These are phyloP conservation scores for Pheosia gnoma DNA, from an alignment of 2,888 invertebrate species.

Conservation along the genomic window DNA sequence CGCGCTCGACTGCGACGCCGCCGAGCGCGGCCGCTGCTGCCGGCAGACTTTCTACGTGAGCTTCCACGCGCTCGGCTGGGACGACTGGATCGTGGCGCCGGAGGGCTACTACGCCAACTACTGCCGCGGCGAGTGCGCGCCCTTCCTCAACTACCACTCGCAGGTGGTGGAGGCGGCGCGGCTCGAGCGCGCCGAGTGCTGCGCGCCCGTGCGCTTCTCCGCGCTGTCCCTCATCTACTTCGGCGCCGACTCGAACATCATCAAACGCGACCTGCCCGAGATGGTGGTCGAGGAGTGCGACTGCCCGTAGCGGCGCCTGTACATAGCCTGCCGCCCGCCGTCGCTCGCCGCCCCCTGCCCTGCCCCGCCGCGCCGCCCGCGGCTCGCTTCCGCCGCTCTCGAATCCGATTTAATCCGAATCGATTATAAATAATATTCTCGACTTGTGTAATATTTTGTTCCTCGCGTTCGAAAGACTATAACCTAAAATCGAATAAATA, in stretches of 20 bases:
- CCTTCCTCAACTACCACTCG: slow-evolving; percentile 94
- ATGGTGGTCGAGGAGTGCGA: slow-evolving; percentile 98
- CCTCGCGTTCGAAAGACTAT: slow-evolving; percentile 84
- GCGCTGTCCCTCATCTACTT: slow-evolving; percentile 97
- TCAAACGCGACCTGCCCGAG: slow-evolving; percentile 96
- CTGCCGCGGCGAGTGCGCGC: slow-evolving; percentile 95
- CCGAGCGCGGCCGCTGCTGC: slow-evolving; percentile 86
- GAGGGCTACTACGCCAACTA: slow-evolving; percentile 97
- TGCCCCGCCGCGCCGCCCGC: slow-evolving; percentile 55
- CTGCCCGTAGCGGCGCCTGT: slow-evolving; percentile 88
- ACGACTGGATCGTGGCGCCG: slow-evolving; percentile 97
- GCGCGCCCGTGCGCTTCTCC: slow-evolving; percentile 95
- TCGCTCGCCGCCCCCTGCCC: slow-evolving; percentile 48
- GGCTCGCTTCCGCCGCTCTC: slow-evolving; percentile 78
- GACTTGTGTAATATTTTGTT: slow-evolving; percentile 84
- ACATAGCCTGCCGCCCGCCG: slow-evolving; percentile 59
- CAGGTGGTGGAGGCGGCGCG: slow-evolving; percentile 96
- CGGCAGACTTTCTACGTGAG: slow-evolving; percentile 96
- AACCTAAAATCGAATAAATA: slow-evolving; percentile 77
- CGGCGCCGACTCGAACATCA: slow-evolving; percentile 94
- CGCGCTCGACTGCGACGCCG: slow-evolving; percentile 91
- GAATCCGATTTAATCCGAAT: slow-evolving; percentile 79
- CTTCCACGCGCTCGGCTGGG: slow-evolving; percentile 96
- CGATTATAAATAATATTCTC: slow-evolving; percentile 82
- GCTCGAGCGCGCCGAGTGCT: slow-evolving; percentile 95